Percentiles rank a stretch among this genome's conserved stretches.
Evolutionary conservation across 2,888 invertebrate species (phyloP).

Genomic region (Tineola bisselliella): DNA sequence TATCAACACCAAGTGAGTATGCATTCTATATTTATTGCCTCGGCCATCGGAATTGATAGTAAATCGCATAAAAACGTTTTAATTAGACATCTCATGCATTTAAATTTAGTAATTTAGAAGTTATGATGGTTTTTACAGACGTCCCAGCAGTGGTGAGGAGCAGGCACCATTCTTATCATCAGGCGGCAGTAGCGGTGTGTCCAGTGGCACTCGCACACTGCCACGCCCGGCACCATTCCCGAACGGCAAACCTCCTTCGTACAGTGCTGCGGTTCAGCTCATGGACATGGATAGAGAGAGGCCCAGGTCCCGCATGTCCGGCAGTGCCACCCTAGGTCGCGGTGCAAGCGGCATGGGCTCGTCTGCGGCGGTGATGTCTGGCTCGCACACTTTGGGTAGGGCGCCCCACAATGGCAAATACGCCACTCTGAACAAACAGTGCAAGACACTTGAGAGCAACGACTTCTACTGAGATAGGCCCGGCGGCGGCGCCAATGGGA

Average conservation of each 20-base stretch:
- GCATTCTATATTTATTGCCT: too few species aligned
- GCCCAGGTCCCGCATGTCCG: conserved; percentile 51
- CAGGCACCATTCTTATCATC: conserved; percentile 81
- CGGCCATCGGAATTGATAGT: too few species aligned
- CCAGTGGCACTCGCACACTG: conserved; percentile 60
- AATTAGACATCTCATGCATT: too few species aligned
- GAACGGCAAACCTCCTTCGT: conserved; percentile 69
- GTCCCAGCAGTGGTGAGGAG: conserved; percentile 85
- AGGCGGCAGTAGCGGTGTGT: conserved; percentile 41
- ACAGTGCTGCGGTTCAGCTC: conserved; percentile 69
- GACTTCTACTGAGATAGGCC: conserved; percentile 93
- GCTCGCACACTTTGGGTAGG: conserved; percentile 74
- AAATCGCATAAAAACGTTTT: too few species aligned
- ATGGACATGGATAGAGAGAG: conserved; percentile 48
- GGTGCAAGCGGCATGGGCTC: conserved; percentile 28
- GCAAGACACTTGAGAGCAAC: conserved; percentile 92
- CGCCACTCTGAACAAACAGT: conserved; percentile 95
- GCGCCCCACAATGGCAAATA: conserved; percentile 86
- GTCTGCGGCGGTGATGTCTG: conserved; percentile 53
- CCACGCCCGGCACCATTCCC: conserved; percentile 71
- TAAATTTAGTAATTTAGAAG: too few species aligned
- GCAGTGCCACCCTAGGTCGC: conserved; percentile 52
- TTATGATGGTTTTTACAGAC: conserved; percentile 51
- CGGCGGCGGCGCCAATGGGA: conserved; percentile 59
- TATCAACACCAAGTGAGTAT: conserved; percentile 83